These are phyloP conservation scores for Andrena hattorfiana DNA, from an alignment of 2,888 invertebrate species.

Conservation along the genomic window DNA sequence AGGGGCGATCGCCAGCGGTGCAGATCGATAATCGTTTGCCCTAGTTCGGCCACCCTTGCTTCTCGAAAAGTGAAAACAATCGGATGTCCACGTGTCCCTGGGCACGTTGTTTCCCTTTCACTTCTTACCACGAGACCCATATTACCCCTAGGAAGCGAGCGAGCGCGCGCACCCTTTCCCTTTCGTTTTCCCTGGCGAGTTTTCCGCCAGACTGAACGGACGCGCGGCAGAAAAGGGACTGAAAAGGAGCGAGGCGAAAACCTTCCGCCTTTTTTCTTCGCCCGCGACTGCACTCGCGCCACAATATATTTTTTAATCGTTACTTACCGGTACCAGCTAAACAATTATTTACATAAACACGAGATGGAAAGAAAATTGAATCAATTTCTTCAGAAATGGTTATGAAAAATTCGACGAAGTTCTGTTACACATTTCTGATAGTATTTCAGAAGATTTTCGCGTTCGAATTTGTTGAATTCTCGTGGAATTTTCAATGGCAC, in stretches of 20 bases:
- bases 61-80: conserved; percentile 66
- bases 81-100: conserved; percentile 59
- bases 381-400: neutral
- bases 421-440: neutral
- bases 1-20: conserved; percentile 16
- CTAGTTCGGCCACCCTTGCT: conserved; percentile 59
- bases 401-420: neutral
- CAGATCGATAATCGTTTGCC: conserved; percentile 53
- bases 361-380: neutral
- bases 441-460: too few relatives aligned
- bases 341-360: neutral
- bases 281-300: neutral
- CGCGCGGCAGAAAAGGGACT: conserved; percentile 32
- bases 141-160: conserved; percentile 46
- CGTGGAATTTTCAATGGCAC: too few relatives aligned
- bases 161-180: conserved; percentile 67
- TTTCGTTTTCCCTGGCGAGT: conserved; percentile 59
- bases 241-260: neutral
- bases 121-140: conserved; percentile 57
- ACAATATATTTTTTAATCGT: neutral
- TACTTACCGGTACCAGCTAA: neutral
- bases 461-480: too few relatives aligned
- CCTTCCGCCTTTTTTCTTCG: conserved; percentile 1
- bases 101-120: conserved; percentile 63
- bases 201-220: conserved; percentile 56